A percentile compares a stretch with the other conserved stretches of the same genome.
These are phyloP conservation scores for Chaenocephalus aceratus DNA, from an alignment of 2,113 vertebrate species.

Conservation along the genomic window DNA sequence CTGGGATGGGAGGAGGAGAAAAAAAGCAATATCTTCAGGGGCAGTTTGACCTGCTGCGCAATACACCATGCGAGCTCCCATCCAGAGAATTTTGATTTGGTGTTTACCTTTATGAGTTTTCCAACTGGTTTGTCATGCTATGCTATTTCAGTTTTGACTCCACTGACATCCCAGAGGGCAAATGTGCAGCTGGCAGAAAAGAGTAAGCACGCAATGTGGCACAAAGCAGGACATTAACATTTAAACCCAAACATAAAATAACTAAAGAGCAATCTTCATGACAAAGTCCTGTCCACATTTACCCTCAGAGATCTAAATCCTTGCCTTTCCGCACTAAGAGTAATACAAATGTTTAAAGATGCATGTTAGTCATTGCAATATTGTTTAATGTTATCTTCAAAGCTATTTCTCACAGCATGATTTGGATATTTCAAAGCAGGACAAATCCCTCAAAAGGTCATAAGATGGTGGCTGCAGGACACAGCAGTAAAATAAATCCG, in stretches of 20 bases:
- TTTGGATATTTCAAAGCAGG: conserved; percentile 42
- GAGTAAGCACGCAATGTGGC: not conserved
- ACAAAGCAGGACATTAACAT: conserved; percentile 35
- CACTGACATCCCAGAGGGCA: conserved; percentile 14
- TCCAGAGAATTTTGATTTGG: conserved; percentile 59
- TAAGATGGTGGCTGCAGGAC: not conserved
- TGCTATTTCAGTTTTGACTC: conserved; percentile 33
- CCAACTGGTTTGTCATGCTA: conserved; percentile 49
- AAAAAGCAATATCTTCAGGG: conserved; percentile 56
- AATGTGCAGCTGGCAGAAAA: conserved; percentile 29
- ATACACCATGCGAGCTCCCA: conserved; percentile 41
- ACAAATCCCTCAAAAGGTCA: conserved; percentile 40
- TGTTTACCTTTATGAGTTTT: conserved; percentile 52
- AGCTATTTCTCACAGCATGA: conserved; percentile 23
- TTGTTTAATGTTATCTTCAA: conserved; percentile 17
- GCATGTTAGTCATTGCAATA: not conserved
- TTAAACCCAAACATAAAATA: conserved; percentile 28
- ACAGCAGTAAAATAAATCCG: conserved; percentile 36
- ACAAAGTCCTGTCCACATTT: conserved; percentile 3
- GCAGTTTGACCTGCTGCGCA: conserved; percentile 40
- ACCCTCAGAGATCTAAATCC: not conserved
- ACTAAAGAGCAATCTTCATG: conserved; percentile 15
- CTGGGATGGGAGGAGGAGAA: conserved; percentile 8
- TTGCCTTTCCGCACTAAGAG: conserved; percentile 13
- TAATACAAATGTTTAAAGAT: conserved; percentile 1